phyloP scores from a whole-genome alignment of 2,797 vertebrate genomes.

The Parambassis ranga region DNA sequence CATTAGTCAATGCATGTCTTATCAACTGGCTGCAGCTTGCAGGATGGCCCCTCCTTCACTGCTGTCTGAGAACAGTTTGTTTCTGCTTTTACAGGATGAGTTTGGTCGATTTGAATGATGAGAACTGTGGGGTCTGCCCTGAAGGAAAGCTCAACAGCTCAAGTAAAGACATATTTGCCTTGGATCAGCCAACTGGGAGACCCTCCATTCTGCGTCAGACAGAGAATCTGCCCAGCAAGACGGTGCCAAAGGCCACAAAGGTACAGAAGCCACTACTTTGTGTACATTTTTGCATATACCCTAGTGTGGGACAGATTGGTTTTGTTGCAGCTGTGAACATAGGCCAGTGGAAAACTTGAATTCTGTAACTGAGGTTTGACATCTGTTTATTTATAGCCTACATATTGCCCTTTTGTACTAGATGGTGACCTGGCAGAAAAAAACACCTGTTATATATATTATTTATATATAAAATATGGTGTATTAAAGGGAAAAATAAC shows the following conservation, averaged over 20 bases:
- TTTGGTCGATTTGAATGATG: constrained; percentile 82
- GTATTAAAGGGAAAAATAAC: no score
- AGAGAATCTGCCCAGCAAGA: constrained; percentile 88
- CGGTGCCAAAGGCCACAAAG: constrained; percentile 80
- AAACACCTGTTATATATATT: no score
- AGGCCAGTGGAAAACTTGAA: background rate
- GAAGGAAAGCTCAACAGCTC: constrained; percentile 59
- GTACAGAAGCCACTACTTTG: constrained; percentile 68
- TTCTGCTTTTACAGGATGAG: constrained; percentile 85
- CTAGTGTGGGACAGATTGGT: background rate
- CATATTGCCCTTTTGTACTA: no score
- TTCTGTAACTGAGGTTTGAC: background rate
- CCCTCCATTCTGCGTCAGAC: constrained; percentile 90
- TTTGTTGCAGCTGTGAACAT: background rate
- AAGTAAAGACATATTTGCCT: constrained; percentile 77
- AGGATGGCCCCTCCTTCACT: background rate
- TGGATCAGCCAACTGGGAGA: constrained; percentile 83
- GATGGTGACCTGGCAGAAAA: no score
- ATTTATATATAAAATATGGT: no score
- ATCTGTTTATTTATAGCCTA: background rate
- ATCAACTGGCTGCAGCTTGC: constrained; percentile 70
- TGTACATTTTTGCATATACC: no score
- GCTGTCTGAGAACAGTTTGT: constrained; percentile 4
- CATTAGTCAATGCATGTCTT: constrained; percentile 36
- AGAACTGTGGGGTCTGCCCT: constrained; percentile 77